Evolutionary conservation across 2,888 invertebrate genomes (phyloP), one percentile per base, ranked within the genome.

Genomic region (Cephus rjabovi): DNA sequence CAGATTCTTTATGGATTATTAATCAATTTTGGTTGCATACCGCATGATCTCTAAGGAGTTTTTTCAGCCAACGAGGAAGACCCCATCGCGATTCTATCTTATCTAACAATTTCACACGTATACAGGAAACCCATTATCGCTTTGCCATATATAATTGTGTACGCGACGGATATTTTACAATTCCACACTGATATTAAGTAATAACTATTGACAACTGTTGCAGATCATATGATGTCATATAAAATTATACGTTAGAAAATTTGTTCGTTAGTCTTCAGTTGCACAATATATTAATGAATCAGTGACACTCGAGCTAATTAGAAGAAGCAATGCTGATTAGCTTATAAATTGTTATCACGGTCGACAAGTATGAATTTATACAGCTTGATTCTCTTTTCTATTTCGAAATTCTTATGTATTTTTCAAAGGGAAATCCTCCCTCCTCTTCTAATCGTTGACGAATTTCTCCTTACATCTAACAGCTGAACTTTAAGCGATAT

Each of bases 21-120:
- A 35, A 74, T 74, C 30, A 74, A 74, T 74, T 75, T 77, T 76
- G 69, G 68, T 73, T 83, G 88, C 88, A 88, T 88, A 89, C 89
- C 88, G 88, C 88, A 84, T 89, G 87, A 87, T 84, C 86, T 83
- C 82, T 80, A 81, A 81, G 81, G 81, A 79, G 82, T 83, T 23
- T 79, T 76, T 73, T 71, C 71, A 77, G 35, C 34, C 71, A 73
- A 78, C 56, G 73, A 71, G 40, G 37, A 73, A 69, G 40, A 34
- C 34, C 56, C 37, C 74, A 12, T 71, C 71, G 71, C 71, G 71
- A 34, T 23, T 56, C 6, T 56, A 56, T 56, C 23, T 56, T 56
- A 15, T 9, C 23, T 23, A 23, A 56, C 2, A 23, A 56, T 56
- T 15, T 23, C 0, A 23, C 1, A 23, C 9, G 56, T 23, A 9